Percentiles rank a stretch among this genome's conserved stretches.
Conservation (phyloP, 2,797 vertebrate species). For the Odontamblyopus rebecca region DNA sequence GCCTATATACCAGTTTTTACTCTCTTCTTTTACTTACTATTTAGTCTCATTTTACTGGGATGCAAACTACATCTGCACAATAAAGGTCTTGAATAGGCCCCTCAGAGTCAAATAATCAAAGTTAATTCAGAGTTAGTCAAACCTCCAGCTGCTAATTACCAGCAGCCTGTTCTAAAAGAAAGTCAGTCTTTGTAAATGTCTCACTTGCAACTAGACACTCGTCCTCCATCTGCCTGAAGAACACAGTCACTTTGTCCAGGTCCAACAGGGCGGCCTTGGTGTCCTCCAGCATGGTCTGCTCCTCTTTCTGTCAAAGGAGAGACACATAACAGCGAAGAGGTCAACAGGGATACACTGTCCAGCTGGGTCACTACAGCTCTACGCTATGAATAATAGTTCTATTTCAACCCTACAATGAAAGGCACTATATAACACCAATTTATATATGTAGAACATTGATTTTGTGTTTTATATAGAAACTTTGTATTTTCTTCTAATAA, state of each 20-base stretch:
- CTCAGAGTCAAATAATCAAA: constrained; percentile 47
- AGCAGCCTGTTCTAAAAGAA: constrained; percentile 38
- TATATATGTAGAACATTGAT: no score
- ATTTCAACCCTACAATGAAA: no score
- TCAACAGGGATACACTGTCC: not conserved
- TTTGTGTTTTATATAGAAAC: no score
- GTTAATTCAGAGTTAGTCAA: constrained; percentile 46
- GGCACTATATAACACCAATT: no score
- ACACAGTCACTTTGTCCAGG: constrained; percentile 93
- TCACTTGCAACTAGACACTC: constrained; percentile 94
- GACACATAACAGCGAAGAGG: constrained; percentile 33
- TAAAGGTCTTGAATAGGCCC: constrained; percentile 35
- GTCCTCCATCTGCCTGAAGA: constrained; percentile 90
- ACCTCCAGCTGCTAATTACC: constrained; percentile 62
- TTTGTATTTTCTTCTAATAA: no score
- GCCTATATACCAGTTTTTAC: not conserved
- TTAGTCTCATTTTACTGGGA: constrained; percentile 12
- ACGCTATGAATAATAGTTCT: not conserved
- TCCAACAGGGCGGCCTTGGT: constrained; percentile 90
- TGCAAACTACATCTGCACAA: constrained; percentile 25
- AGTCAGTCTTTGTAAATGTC: constrained; percentile 62
- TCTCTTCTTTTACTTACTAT: not conserved
- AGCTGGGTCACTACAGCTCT: not conserved
- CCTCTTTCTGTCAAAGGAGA: constrained; percentile 83
- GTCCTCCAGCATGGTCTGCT: constrained; percentile 93